Evolutionary conservation across 2,888 invertebrate species (phyloP), one percentile per base, ranked within the genome.

Genomic region (Scrobipalpa atriplicella): DNA sequence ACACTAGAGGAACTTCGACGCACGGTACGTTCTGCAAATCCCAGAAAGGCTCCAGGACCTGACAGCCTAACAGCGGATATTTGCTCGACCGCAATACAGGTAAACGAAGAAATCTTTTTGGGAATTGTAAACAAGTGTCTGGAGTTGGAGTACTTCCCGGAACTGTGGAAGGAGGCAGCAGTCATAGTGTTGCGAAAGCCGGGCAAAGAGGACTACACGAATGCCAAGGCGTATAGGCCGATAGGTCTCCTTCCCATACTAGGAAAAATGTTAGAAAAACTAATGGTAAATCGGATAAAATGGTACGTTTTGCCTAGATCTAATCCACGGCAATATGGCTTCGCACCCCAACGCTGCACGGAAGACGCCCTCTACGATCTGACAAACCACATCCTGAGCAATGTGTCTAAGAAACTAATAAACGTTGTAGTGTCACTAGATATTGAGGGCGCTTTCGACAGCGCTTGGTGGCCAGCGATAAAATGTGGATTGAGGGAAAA

Each of bases 371-470:
- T n/a, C 8, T 56, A 56, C 13, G n/a, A 10, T 2, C 2, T 56
- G 11, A 56, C n/a, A 7, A 29, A 56, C 13, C 56, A 56, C 56
- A 56, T 56, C 11, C 29, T 11, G n/a, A 29, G 10, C 2, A 56
- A 56, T 10, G 13, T 56, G 29, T 11, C 7, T 2, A 13, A 56
- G 21, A 56, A 56, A 36, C 2, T 2, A 29, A 56, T 56, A 1
- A 56, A 13, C 3, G 3, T n/a, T 36, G 2, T 56, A 2, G 66
- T 69, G 0, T 69, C 69, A 3, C 29, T 69, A 10, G 69, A 69
- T 39, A 69, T 69, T 47, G 67, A 69, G 62, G 69, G 67, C 6
- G 67, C 67, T 41, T 69, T 69, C 60, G 69, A 69, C 18, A 58
- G 51, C 60, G 68, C 68, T 6, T 67, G 67, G 66, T 69, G 69